phyloP scores from a whole-genome alignment of 2,888 invertebrate species.

The Rhyacophila evoluta region DNA sequence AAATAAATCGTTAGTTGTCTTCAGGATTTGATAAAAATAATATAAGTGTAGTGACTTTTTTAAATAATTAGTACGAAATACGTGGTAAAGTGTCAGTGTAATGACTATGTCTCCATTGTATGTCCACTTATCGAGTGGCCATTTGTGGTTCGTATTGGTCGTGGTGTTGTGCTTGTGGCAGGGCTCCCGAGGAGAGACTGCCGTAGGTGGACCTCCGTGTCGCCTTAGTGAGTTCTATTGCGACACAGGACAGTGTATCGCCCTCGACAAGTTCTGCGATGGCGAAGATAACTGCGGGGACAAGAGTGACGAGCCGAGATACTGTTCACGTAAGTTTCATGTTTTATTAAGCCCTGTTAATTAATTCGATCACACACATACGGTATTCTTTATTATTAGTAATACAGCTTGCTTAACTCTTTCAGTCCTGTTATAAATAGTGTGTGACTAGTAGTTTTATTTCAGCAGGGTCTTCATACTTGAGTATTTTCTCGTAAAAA shows the following conservation, averaged over 20 bases:
- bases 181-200: neutral
- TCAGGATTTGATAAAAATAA: neutral
- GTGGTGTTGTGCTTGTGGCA: slow-evolving; percentile 26
- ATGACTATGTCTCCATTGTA: neutral
- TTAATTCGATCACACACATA: too few relatives aligned
- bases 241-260: slow-evolving; percentile 77
- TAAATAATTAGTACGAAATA: neutral
- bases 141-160: slow-evolving; percentile 20
- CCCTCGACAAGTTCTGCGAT: slow-evolving; percentile 82
- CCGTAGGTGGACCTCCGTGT: slow-evolving; percentile 61
- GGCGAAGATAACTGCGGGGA: slow-evolving; percentile 83
- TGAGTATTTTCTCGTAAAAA: too few relatives aligned
- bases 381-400: too few relatives aligned
- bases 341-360: too few relatives aligned
- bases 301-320: slow-evolving; percentile 80
- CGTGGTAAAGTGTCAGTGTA: neutral
- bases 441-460: too few relatives aligned
- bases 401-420: too few relatives aligned
- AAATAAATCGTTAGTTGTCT: neutral
- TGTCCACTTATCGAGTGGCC: neutral
- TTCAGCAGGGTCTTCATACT: too few relatives aligned
- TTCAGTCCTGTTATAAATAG: too few relatives aligned
- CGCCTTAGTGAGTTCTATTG: slow-evolving; percentile 73
- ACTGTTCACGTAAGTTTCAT: slow-evolving; percentile 82
- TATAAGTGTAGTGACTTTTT: neutral